Evolutionary conservation across 2,888 invertebrate genomes (phyloP), one percentile per base, ranked within the genome.

Genomic region (Autographa gamma): DNA sequence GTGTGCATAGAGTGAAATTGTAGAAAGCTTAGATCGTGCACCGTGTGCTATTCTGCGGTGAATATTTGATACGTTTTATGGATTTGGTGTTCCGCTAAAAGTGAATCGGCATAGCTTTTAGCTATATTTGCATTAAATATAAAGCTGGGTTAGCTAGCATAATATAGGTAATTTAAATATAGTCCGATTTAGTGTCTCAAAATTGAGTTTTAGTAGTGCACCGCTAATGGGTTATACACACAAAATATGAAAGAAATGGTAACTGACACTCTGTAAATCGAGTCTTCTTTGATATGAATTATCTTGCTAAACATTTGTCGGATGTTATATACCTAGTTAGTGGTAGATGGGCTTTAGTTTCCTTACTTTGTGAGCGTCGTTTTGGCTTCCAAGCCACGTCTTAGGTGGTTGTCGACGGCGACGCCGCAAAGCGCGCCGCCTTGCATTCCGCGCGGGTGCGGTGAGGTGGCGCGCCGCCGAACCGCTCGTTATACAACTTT

Each of bases 391-490:
- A 56, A 56, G 25, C 19, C 54, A 25, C 54, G 54, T 56, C 54
- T 56, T 56, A 19, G 54, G 25, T 18, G 54, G 19, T 56, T 56
- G 7, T 19, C 18, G 11, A 19, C 54, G 54, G 25, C 13, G 19
- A 11, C 19, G 54, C 25, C 25, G 54, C 25, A 25, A 19, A 56
- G 54, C 54, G 25, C 25, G 25, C 54, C 54, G 11, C 13, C 54
- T 56, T 56, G 54, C 19, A 56, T 56, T 56, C 54, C 54, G 19
- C 54, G 54, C 25, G 54, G 9, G 11, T 56, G 54, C 54, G 54
- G 54, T 19, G 54, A 18, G 25, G 54, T 25, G 54, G 54, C 19
- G 54, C 54, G 25, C 54, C 54, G 54, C 54, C 54, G 5, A 13
- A 56, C 54, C 54, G 25, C 48, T 48, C 48, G 48, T 48, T 48